phyloP scores from a whole-genome alignment of 2,797 vertebrate species.

The Sebastes kiyomatsui region DNA sequence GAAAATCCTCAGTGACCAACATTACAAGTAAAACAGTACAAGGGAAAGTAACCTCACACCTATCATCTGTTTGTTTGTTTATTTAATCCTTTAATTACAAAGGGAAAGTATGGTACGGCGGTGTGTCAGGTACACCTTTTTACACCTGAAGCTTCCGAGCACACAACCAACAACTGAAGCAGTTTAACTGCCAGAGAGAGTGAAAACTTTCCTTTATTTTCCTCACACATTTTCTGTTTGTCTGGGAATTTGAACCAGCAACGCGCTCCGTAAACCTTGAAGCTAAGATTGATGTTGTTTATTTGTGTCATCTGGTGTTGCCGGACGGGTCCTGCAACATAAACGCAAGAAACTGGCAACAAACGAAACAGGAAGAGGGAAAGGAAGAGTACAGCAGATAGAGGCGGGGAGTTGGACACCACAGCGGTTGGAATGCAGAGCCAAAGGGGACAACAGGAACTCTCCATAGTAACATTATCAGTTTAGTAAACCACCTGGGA shows the following conservation, averaged over 20 bases:
- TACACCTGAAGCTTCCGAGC: background rate
- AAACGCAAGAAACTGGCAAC: background rate
- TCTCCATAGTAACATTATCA: slow-evolving; percentile 5
- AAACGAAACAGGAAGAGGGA: background rate
- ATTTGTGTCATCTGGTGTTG: background rate
- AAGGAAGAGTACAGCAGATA: background rate
- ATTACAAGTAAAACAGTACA: background rate
- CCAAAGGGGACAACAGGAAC: background rate
- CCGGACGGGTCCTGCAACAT: background rate
- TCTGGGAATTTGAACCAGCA: background rate
- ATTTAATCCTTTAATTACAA: background rate
- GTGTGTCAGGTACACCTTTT: no score
- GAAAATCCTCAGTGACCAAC: background rate
- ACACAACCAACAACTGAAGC: background rate
- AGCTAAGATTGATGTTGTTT: background rate
- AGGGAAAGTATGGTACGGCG: no score
- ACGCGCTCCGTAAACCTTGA: background rate
- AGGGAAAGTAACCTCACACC: background rate
- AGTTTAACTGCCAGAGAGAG: no score
- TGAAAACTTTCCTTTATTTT: background rate
- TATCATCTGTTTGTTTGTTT: background rate
- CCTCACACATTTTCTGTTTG: background rate
- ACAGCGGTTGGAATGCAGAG: slow-evolving; percentile 15
- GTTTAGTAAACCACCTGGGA: slow-evolving; percentile 19
- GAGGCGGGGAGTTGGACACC: background rate